Base-by-base conservation (phyloP, 2,888 invertebrate species). In the Ryuthela nishihirai region DNA sequence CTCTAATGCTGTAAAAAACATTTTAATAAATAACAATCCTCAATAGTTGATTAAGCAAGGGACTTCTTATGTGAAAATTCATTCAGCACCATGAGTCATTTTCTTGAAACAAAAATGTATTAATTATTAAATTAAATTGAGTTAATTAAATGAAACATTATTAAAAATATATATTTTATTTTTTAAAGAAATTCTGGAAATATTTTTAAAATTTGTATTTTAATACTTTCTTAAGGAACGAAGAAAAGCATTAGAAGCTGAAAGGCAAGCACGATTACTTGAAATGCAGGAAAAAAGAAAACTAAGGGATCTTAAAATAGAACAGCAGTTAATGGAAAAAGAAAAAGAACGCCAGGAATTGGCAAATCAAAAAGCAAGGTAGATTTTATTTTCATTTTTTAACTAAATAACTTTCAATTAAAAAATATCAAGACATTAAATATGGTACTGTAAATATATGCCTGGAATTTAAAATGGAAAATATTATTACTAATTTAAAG, bases 211-310 rank as follows among this genome's bases (percentile, higher is more conserved):
- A 9, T 20, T n/a, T 5, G 20, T 24, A 25, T 15, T 20, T n/a
- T 36, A 34, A 36, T 38, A 10, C 5, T 35, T 32, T 38, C 29
- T 54, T 36, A 36, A 72, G 70, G 88, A 92, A 52, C 80, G 95
- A 1, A 80, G 93, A 4, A 83, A 83, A 68, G 87, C 87, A 3
- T 73, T 95, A 35, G 92, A 95, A 73, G 85, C 85, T 4, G 92
- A 92, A 64, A 78, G 95, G 20, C 81, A 84, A 68, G 81, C 73
- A 3, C 68, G 73, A 26, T 68, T 76, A n/a, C 70, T 70, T 54
- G 76, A 76, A 65, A 75, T 76, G 70, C 83, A 91, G 70, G 90
- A 92, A 75, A 83, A 87, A 10, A 77, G 87, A 58, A 86, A 87
- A 71, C 80, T 88, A 24, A 87, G 91, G 72, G 90, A 92, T 69